phyloP scores from a whole-genome alignment of 2,113 vertebrate species.

The Festucalex cinctus region DNA sequence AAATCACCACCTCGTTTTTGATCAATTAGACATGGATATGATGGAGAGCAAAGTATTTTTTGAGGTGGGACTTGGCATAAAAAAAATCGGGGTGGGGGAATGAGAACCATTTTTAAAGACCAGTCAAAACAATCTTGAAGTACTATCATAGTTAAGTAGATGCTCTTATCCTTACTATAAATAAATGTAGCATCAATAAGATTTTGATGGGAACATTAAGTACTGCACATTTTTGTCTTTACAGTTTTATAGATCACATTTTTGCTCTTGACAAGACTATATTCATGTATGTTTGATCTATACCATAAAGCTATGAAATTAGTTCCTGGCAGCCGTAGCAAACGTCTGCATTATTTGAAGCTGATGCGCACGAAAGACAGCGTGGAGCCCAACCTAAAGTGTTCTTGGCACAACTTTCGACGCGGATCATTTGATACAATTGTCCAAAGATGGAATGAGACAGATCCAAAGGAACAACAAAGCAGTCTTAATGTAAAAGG shows the following conservation, averaged over 20 bases:
- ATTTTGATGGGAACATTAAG: not conserved
- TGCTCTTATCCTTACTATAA: not conserved
- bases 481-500: not conserved
- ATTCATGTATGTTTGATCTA: not conserved
- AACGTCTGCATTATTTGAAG: not conserved
- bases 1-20: no score
- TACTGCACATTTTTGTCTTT: not conserved
- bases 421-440: not conserved
- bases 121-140: no score
- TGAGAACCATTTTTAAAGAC: no score
- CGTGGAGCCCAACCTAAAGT: not conserved
- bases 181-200: not conserved
- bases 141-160: no score
- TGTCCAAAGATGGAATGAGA: not conserved
- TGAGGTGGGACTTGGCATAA: no score
- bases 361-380: not conserved
- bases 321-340: not conserved
- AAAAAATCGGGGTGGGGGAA: no score
- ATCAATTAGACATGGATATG: no score
- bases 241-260: not conserved
- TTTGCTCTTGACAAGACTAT: not conserved
- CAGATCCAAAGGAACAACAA: not conserved
- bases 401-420: not conserved
- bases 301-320: not conserved
- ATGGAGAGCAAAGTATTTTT: no score